phyloP scores from a whole-genome alignment of 1,140 invertebrate species.

The Choristoneura fumiferana region DNA sequence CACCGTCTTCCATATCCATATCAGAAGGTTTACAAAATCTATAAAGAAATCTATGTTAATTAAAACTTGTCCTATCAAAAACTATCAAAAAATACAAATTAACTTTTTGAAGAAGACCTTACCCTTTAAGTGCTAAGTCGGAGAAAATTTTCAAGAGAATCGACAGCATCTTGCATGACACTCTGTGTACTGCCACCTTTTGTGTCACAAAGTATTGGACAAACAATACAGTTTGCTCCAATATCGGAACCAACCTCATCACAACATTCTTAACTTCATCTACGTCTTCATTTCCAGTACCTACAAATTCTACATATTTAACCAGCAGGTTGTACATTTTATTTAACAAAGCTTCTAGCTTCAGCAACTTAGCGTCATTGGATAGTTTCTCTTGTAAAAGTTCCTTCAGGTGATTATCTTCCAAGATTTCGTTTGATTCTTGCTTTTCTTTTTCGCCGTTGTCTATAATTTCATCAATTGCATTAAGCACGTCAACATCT shows the following conservation, averaged over 20 bases:
- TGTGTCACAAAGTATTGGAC: conserved; percentile 89
- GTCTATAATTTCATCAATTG: conserved; percentile 64
- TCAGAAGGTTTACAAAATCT: conserved; percentile 97
- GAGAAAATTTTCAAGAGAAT: conserved; percentile 91
- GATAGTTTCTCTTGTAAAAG: conserved; percentile 81
- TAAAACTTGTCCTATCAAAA: background rate
- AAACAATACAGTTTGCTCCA: conserved; percentile 88
- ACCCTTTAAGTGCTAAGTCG: conserved; percentile 88
- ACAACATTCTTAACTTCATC: conserved; percentile 45
- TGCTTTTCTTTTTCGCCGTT: conserved; percentile 61
- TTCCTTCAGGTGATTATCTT: conserved; percentile 82
- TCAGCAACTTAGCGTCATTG: conserved; percentile 79
- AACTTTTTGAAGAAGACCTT: conserved; percentile 26
- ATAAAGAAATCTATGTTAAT: conserved; percentile 25
- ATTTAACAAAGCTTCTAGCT: conserved; percentile 59
- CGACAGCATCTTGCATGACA: conserved; percentile 90
- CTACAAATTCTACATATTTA: conserved; percentile 46
- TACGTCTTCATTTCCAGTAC: conserved; percentile 31
- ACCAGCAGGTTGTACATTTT: conserved; percentile 42
- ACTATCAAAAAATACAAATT: conserved; percentile 17
- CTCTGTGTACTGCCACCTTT: conserved; percentile 86
- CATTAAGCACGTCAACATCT: conserved; percentile 57
- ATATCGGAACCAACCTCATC: conserved; percentile 81
- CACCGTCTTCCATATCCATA: conserved; percentile 83
- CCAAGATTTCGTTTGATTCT: conserved; percentile 68